Conservation (phyloP, 2,888 invertebrate species). For the Drosophila meridiana region DNA sequence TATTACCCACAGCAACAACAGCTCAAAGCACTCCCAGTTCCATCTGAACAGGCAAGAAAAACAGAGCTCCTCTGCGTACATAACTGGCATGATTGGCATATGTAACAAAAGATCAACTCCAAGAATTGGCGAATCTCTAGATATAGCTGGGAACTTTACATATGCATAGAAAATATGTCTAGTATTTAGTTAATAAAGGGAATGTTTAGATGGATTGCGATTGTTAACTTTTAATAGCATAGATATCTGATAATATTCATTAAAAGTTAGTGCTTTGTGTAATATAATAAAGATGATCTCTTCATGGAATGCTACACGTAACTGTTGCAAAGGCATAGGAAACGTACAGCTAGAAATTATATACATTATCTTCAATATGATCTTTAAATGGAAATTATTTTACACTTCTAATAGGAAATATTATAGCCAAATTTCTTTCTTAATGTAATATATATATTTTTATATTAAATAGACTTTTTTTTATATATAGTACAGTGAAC, state of each 20-base stretch:
- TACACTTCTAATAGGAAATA: too few species aligned
- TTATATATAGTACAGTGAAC: too few species aligned
- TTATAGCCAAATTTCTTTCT: too few species aligned
- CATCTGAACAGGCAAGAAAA: slow-evolving; percentile 2
- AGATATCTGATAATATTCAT: neutral
- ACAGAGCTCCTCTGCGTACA: neutral
- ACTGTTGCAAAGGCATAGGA: too few species aligned
- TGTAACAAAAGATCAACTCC: neutral
- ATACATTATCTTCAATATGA: neutral
- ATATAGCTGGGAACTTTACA: neutral
- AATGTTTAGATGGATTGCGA: neutral
- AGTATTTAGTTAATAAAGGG: neutral
- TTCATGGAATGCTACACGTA: too few species aligned
- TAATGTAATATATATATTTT: too few species aligned
- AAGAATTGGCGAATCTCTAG: neutral
- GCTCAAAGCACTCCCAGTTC: slow-evolving; percentile 4
- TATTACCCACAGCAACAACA: slow-evolving; percentile 42
- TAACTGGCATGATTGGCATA: slow-evolving; percentile 10
- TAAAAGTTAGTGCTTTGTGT: neutral
- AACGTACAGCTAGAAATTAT: too few species aligned
- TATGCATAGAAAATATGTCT: neutral
- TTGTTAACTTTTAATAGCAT: neutral
- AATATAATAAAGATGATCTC: neutral
- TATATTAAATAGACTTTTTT: too few species aligned
- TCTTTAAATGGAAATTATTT: too few species aligned